Evolutionary conservation across 2,797 vertebrate genomes (phyloP).

Genomic region (Chelidonichthys spinosus): DNA sequence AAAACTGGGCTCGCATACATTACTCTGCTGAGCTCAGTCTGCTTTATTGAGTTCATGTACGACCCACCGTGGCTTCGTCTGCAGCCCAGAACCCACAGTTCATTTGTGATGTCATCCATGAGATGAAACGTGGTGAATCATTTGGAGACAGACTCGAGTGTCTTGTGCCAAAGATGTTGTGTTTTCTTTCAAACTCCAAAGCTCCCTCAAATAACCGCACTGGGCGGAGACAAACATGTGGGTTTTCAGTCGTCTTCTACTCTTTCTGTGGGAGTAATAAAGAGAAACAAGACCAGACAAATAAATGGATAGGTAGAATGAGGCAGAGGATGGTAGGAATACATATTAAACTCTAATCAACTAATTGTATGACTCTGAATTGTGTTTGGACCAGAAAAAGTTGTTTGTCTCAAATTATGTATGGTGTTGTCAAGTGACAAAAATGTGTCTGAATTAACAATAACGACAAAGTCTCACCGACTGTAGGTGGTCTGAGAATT

Average conservation of each 20-base stretch:
- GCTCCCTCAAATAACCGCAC: constrained; percentile 11
- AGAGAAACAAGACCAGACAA: neutral
- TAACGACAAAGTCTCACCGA: neutral
- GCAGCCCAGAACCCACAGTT: constrained; percentile 20
- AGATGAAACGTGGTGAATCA: constrained; percentile 36
- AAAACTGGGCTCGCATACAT: constrained; percentile 46
- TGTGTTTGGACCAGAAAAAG: neutral
- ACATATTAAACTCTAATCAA: constrained; percentile 15
- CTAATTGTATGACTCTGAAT: neutral
- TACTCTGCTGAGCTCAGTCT: constrained; percentile 20
- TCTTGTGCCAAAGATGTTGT: constrained; percentile 25
- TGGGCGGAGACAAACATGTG: constrained; percentile 9
- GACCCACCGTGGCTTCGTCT: neutral
- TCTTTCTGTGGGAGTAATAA: constrained; percentile 3
- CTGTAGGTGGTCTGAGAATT: neutral
- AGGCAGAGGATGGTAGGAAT: constrained; percentile 11
- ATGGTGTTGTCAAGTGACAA: constrained; percentile 1
- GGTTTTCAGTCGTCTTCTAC: neutral
- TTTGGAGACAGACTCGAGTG: constrained; percentile 21
- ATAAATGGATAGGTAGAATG: constrained; percentile 1
- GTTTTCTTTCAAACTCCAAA: constrained; percentile 32
- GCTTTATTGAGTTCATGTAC: constrained; percentile 61
- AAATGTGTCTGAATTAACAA: constrained; percentile 9
- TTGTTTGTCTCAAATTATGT: neutral
- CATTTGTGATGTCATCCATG: constrained; percentile 35